Evolutionary conservation across 2,113 vertebrate species (phyloP), one percentile per base, ranked within the genome.

Genomic region (Clupea harengus): DNA sequence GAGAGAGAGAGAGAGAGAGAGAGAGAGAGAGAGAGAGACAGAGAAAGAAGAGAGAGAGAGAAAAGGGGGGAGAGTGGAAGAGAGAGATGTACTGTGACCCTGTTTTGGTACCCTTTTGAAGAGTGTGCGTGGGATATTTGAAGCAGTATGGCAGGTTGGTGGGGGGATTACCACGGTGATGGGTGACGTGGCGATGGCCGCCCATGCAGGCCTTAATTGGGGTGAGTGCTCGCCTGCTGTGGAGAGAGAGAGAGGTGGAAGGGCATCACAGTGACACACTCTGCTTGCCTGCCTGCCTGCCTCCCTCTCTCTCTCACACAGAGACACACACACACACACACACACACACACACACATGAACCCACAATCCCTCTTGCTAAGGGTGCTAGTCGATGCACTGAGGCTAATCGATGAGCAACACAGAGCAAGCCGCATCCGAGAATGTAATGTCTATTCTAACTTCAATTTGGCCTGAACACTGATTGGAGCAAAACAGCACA

Each of bases 291-390:
- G 39, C 39, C 39, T 39, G 39, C 39, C 39, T 39, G 39, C 39
- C 39, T 39, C 39, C 2, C 39, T 39, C 67, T 32, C 67, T 32
- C n/a, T 32, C 64, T 10, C 64, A 72, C 64, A 72, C 64, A 72
- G 25, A 72, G 25, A 72, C 64, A 67, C 22, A 72, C 64, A 28
- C 64, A 72, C n/a, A 72, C n/a, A 67, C 60, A 67, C 60, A 64
- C 22, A 64, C 20, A 64, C 22, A 64, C 60, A 64, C 60, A 64
- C 22, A 67, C 60, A 67, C n/a, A 25, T 57, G 52, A 20, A 60
- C 54, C 54, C 54, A 60, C 18, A 20, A 7, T 22, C 20, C 54
- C 54, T 22, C 54, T 5, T 60, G 20, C 18, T 60, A 20, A 22
- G 18, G 54, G 18, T 22, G 54, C 54, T 17, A 54, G 50, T 54